These are phyloP conservation scores for Atta texana DNA, from an alignment of 1,140 invertebrate genomes.

Conservation along the genomic window DNA sequence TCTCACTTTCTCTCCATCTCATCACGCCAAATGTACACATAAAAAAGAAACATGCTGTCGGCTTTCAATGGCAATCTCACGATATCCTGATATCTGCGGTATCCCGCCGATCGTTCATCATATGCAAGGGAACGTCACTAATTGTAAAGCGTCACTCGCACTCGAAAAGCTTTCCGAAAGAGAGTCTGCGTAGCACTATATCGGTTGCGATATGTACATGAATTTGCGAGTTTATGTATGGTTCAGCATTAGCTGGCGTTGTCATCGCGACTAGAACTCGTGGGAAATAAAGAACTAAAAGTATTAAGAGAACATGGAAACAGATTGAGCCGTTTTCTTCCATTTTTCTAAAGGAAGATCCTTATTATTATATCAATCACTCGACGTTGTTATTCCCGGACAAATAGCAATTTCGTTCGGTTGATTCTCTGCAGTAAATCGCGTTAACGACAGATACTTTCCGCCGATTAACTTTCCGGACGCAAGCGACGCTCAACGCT, in stretches of 20 bases:
- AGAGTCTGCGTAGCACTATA: neutral
- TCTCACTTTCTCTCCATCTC: constrained; percentile 26
- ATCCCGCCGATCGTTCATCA: constrained; percentile 22
- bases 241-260: too few relatives aligned
- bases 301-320: neutral
- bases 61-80: neutral
- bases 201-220: neutral
- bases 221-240: neutral
- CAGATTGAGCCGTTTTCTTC: neutral
- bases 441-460: neutral
- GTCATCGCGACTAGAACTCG: neutral
- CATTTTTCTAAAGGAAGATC: neutral
- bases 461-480: neutral
- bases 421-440: neutral
- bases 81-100: constrained; percentile 34
- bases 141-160: neutral
- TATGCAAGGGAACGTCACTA: constrained; percentile 38
- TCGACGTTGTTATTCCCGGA: neutral
- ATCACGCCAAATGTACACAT: constrained; percentile 10
- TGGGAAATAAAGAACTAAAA: neutral
- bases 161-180: neutral
- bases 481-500: constrained; percentile 23
- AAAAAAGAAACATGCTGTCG: constrained; percentile 43
- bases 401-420: neutral
- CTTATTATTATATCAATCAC: neutral